These are phyloP conservation scores for Orthosia gracilis DNA, from an alignment of 2,888 invertebrate genomes.

Conservation along the genomic window DNA sequence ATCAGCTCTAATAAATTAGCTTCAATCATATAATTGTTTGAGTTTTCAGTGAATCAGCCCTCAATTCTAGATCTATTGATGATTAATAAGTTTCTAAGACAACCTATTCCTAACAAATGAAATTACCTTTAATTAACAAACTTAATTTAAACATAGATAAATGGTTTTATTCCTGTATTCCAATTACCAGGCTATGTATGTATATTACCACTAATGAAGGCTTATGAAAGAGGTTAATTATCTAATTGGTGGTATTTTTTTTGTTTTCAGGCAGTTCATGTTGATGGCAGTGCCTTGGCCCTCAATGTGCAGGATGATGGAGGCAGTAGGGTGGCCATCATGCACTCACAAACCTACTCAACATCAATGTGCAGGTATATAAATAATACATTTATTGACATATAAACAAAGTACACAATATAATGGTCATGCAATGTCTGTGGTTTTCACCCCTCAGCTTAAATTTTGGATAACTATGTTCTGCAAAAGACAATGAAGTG, in stretches of 20 bases:
- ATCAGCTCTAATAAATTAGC: slow-evolving; percentile 6
- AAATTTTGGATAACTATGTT: background rate
- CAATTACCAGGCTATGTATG: background rate
- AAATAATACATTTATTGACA: too few relatives aligned
- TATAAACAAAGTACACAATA: too few relatives aligned
- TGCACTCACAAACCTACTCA: slow-evolving; percentile 85
- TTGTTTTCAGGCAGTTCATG: slow-evolving; percentile 82
- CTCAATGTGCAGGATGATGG: slow-evolving; percentile 85
- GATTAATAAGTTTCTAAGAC: background rate
- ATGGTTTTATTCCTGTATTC: background rate
- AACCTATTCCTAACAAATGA: background rate
- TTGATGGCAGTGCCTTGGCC: slow-evolving; percentile 81
- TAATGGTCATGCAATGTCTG: too few relatives aligned
- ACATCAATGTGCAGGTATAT: slow-evolving; percentile 85
- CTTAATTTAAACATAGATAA: background rate
- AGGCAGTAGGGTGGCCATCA: slow-evolving; percentile 82
- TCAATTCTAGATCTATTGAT: background rate
- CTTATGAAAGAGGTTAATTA: background rate
- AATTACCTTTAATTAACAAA: background rate
- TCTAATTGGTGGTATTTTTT: slow-evolving; percentile 4
- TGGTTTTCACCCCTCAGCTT: too few relatives aligned
- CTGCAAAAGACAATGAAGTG: background rate
- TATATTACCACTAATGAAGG: background rate
- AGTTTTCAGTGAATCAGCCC: background rate
- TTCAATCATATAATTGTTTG: slow-evolving; percentile 24